Percentiles rank a stretch among this genome's conserved stretches.
Conservation (phyloP, 2,888 invertebrate species). For the Camponotus fellah region DNA sequence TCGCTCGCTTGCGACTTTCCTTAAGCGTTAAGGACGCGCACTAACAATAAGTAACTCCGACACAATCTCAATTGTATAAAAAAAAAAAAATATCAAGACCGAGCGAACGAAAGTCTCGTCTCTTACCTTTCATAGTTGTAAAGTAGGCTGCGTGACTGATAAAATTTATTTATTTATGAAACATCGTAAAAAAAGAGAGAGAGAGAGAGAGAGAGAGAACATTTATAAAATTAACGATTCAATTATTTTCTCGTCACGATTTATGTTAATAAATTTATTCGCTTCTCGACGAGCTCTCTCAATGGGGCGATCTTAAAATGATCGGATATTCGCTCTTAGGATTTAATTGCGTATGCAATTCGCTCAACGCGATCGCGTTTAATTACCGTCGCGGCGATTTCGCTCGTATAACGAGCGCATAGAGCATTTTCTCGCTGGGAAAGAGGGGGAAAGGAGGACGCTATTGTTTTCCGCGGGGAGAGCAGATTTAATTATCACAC, state of each 20-base stretch:
- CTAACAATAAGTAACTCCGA: not conserved
- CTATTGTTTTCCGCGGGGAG: constrained; percentile 36
- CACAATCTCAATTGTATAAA: constrained; percentile 16
- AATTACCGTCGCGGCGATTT: constrained; percentile 36
- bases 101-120: not conserved
- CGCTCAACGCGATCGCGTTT: constrained; percentile 1
- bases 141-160: not conserved
- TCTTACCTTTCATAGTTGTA: constrained; percentile 4
- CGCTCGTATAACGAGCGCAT: constrained; percentile 8
- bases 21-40: constrained; percentile 45
- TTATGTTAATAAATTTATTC: constrained; percentile 2
- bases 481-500: constrained; percentile 43
- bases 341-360: constrained; percentile 2
- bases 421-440: constrained; percentile 9
- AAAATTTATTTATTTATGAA: constrained; percentile 7
- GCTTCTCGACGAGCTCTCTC: not conserved
- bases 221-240: not conserved
- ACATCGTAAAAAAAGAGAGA: not conserved
- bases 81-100: not conserved
- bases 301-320: not conserved
- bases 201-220: not conserved
- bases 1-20: constrained; percentile 62
- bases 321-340: not conserved
- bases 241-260: constrained; percentile 2
- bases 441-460: not conserved